Percentiles rank a stretch among this genome's conserved stretches.
phyloP scores from a whole-genome alignment of 2,888 invertebrate genomes.

The Philaethria dido region DNA sequence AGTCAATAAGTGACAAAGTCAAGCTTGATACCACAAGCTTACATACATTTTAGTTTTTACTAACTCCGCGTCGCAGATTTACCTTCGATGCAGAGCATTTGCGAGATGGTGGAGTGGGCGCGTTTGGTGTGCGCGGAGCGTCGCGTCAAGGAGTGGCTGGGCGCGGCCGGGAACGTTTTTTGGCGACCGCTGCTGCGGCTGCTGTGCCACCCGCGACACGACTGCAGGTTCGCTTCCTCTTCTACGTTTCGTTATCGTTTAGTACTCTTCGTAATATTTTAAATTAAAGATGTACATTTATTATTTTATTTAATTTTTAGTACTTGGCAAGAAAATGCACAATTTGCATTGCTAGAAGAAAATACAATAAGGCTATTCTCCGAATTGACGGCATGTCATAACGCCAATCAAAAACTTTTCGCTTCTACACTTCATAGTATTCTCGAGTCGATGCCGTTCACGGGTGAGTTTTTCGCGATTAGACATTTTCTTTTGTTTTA shows the following conservation, averaged over 20 bases:
- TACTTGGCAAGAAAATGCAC: constrained; percentile 73
- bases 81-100: constrained; percentile 64
- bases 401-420: constrained; percentile 91
- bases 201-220: constrained; percentile 86
- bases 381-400: constrained; percentile 92
- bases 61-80: constrained; percentile 47
- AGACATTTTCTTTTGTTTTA: not conserved
- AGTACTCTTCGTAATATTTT: not conserved
- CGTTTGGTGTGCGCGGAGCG: constrained; percentile 91
- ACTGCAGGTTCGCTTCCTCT: constrained; percentile 55
- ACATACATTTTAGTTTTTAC: too few relatives aligned
- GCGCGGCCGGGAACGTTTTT: constrained; percentile 91
- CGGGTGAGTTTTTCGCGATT: constrained; percentile 53
- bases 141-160: constrained; percentile 94
- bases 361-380: constrained; percentile 92
- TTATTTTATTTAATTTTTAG: constrained; percentile 50
- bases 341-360: constrained; percentile 87
- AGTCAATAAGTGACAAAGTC: too few relatives aligned
- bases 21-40: too few relatives aligned
- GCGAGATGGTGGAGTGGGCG: constrained; percentile 89
- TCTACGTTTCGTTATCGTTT: not conserved
- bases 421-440: constrained; percentile 91
- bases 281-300: not conserved
- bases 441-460: constrained; percentile 83
- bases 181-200: constrained; percentile 92